phyloP scores from a whole-genome alignment of 2,113 vertebrate genomes.

The Dissostichus mawsoni region DNA sequence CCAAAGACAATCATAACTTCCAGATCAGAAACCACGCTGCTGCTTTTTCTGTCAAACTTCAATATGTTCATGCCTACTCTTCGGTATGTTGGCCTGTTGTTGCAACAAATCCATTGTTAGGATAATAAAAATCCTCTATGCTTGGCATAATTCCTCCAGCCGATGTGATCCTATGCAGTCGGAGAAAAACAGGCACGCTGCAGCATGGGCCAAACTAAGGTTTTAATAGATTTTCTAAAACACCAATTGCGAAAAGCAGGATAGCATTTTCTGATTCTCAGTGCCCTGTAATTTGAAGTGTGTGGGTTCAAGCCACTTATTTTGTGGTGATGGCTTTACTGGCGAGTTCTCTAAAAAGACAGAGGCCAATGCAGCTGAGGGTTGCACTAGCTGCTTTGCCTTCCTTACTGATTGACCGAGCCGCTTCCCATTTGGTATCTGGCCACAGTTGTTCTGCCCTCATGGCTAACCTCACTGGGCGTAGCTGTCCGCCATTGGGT shows the following conservation, averaged over 20 bases:
- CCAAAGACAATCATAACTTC: constrained; percentile 22
- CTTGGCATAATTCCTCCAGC: neutral
- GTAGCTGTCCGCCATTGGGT: constrained; percentile 57
- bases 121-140: constrained; percentile 7
- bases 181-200: constrained; percentile 34
- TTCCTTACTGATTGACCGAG: constrained; percentile 59
- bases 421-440: constrained; percentile 67
- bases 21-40: constrained; percentile 18
- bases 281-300: constrained; percentile 78
- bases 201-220: constrained; percentile 50
- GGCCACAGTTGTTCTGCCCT: constrained; percentile 62
- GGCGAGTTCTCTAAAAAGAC: constrained; percentile 69
- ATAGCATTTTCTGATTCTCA: constrained; percentile 78
- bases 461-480: constrained; percentile 76
- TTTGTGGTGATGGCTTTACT: constrained; percentile 80
- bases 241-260: constrained; percentile 75
- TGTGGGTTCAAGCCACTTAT: constrained; percentile 83
- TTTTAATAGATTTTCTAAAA: constrained; percentile 81
- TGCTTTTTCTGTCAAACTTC: neutral
- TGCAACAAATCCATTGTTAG: neutral
- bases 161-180: constrained; percentile 13
- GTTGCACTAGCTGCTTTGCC: constrained; percentile 53
- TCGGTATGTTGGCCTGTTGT: neutral
- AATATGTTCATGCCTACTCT: constrained; percentile 6
- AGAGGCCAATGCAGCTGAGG: constrained; percentile 52